Percentiles rank a stretch among this genome's conserved stretches.
These are phyloP conservation scores for Brachyistius frenatus DNA, from an alignment of 2,113 vertebrate genomes.

Conservation along the genomic window DNA sequence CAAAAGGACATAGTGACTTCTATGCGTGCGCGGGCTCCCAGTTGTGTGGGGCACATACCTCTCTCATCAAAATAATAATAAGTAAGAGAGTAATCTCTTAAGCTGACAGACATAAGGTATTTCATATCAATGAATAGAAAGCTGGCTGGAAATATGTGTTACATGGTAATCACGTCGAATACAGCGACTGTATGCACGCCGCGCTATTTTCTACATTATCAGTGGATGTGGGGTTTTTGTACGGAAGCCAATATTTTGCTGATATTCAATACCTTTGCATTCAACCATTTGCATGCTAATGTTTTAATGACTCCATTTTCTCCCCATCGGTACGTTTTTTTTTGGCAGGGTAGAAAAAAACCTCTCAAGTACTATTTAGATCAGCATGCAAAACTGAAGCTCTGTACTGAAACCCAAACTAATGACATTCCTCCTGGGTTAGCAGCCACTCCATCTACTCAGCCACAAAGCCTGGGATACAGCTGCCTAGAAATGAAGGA, in stretches of 20 bases:
- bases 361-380: constrained; percentile 44
- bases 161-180: constrained; percentile 2
- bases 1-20: not conserved
- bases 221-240: constrained; percentile 11
- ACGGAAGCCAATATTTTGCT: constrained; percentile 3
- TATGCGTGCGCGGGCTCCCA: constrained; percentile 16
- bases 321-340: constrained; percentile 25
- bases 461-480: constrained; percentile 24
- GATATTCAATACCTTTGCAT: constrained; percentile 18
- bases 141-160: constrained; percentile 38
- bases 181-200: not conserved
- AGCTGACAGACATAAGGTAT: constrained; percentile 38
- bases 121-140: constrained; percentile 63
- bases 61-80: too few species aligned
- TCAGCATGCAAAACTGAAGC: constrained; percentile 35
- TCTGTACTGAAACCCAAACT: constrained; percentile 35
- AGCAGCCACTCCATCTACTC: constrained; percentile 34
- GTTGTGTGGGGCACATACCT: constrained; percentile 1
- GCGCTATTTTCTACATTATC: constrained; percentile 23
- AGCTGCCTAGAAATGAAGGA: constrained; percentile 38
- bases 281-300: constrained; percentile 15
- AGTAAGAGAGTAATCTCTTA: constrained; percentile 32
- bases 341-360: constrained; percentile 32
- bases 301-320: constrained; percentile 38
- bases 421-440: constrained; percentile 41